Base-by-base conservation (phyloP, 2,888 invertebrate species). In the Ecliptopera silaceata region DNA sequence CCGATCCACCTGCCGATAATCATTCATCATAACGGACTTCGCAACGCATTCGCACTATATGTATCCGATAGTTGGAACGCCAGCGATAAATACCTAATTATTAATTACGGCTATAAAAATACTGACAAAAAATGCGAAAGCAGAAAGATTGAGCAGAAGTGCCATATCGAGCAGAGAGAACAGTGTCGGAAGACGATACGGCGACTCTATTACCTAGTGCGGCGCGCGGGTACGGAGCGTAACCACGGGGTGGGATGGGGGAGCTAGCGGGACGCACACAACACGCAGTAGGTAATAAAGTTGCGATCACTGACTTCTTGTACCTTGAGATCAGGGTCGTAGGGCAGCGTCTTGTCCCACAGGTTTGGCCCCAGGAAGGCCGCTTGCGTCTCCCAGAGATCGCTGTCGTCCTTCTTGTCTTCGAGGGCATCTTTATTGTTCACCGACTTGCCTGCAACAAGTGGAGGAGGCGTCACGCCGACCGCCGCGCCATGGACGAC, bases 271-370 rank as follows among this genome's bases (percentile, higher is more conserved):
- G 70, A 80, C 79, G 77, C 79, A 83, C 82, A 80, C 76, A 68
- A 77, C 76, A 80, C 82, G 86, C 86, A 84, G 70, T 82, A 87
- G 85, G 86, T 82, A 85, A 84, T 79, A 80, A 78, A 85, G 82
- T 82, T 69, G 77, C 80, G 82, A 80, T 76, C 92, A 92, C 92
- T 93, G 93, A 93, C 93, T 93, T 93, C 92, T 89, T 93, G 93
- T 95, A 97, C 97, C 95, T 98, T 98, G 93, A 98, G 96, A 94
- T 98, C 97, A 86, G 97, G 96, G 92, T 97, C 97, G 86, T 97
- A 97, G 76, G 96, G 95, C 80, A 96, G 93, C 74, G 97, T 96
- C 92, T 97, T 97, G 92, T 98, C 98, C 98, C 98, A 98, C 65
- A 98, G 93, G 88, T 97, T 98, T 67, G 98, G 98, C 65, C 98